Conservation (phyloP, 2,888 invertebrate genomes). For the Cerceris rybyensis region DNA sequence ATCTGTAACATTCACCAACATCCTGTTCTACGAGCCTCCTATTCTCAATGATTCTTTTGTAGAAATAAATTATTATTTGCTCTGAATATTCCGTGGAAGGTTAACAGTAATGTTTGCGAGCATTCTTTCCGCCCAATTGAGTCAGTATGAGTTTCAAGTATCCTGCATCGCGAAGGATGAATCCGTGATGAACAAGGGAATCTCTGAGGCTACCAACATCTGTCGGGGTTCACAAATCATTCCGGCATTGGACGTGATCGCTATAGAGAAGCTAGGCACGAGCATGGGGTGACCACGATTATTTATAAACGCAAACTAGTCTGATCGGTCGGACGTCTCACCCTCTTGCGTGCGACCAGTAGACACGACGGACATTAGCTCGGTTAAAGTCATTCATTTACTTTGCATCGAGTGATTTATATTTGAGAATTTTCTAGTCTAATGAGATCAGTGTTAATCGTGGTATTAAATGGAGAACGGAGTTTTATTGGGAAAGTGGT, state of each 20-base stretch:
- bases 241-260: conserved; percentile 52
- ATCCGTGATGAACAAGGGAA: conserved; percentile 32
- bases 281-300: conserved; percentile 62
- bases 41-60: conserved; percentile 23
- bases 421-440: too few relatives aligned
- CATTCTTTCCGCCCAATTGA: conserved; percentile 48
- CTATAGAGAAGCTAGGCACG: conserved; percentile 45
- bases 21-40: conserved; percentile 31
- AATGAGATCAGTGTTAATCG: too few relatives aligned
- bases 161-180: conserved; percentile 16
- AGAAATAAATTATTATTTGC: conserved; percentile 51
- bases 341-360: conserved; percentile 47
- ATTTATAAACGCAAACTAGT: conserved; percentile 64
- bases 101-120: conserved; percentile 45
- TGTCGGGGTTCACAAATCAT: conserved; percentile 67
- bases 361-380: conserved; percentile 52
- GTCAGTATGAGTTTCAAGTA: conserved; percentile 22
- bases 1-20: too few relatives aligned
- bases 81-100: conserved; percentile 29
- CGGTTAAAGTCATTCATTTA: conserved; percentile 15
- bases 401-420: too few relatives aligned
- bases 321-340: conserved; percentile 51
- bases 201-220: conserved; percentile 52
- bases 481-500: conserved; percentile 46
- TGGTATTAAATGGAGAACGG: too few relatives aligned